Evolutionary conservation across 2,113 vertebrate genomes (phyloP).

Genomic region (Galeopterus variegatus): DNA sequence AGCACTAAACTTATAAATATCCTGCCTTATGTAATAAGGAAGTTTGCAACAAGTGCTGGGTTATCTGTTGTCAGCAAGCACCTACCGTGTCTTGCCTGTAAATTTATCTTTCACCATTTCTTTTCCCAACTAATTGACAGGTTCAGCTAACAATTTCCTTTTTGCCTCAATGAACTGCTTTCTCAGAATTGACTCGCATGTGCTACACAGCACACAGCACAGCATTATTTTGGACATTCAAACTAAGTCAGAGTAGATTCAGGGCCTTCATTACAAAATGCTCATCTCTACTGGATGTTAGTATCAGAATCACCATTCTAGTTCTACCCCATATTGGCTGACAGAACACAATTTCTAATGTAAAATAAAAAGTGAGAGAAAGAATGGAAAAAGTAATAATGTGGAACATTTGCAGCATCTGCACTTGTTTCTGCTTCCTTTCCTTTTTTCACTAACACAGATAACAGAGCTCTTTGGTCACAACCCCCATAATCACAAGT

Average conservation of each 20-base stretch:
- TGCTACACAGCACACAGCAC: not conserved
- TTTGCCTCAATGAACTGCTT: slow-evolving; percentile 54
- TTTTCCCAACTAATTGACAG: slow-evolving; percentile 67
- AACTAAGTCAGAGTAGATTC: slow-evolving; percentile 61
- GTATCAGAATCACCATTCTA: slow-evolving; percentile 61
- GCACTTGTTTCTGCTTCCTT: slow-evolving; percentile 26
- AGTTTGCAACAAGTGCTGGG: slow-evolving; percentile 10
- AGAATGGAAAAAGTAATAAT: not conserved
- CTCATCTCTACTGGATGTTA: slow-evolving; percentile 35
- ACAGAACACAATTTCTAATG: slow-evolving; percentile 44
- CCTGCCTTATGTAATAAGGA: slow-evolving; percentile 47
- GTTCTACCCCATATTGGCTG: not conserved
- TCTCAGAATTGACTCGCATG: not conserved
- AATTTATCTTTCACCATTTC: slow-evolving; percentile 57
- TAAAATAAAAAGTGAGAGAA: slow-evolving; percentile 29
- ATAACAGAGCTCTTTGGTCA: not conserved
- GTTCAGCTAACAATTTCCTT: slow-evolving; percentile 35
- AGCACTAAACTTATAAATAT: slow-evolving; percentile 55
- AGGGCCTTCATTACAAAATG: not conserved
- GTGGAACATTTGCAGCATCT: not conserved
- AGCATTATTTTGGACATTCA: slow-evolving; percentile 10
- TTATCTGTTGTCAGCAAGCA: slow-evolving; percentile 56
- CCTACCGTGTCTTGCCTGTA: not conserved
- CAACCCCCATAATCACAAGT: not conserved
- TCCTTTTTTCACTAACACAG: not conserved